These are phyloP conservation scores for Limnodromus scolopaceus DNA, from an alignment of 2,797 vertebrate genomes.

Conservation along the genomic window DNA sequence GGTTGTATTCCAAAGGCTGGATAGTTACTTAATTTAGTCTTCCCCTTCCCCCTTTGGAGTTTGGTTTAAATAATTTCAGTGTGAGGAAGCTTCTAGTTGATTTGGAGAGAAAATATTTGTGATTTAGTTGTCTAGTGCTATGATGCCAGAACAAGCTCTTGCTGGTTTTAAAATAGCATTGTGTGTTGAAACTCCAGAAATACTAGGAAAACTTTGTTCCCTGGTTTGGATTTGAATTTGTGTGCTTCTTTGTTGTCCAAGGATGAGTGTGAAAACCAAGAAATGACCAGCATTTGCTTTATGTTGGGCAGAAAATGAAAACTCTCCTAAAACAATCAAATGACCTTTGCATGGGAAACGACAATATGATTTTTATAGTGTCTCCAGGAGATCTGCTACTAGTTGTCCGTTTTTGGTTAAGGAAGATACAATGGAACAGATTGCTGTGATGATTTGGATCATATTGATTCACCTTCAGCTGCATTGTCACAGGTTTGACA, in stretches of 20 bases:
- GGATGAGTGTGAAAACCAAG: neutral
- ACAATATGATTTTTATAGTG: neutral
- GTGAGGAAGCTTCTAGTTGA: neutral
- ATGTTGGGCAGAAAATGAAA: neutral
- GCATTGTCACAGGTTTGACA: neutral
- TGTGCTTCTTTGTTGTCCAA: neutral
- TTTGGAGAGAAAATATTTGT: conserved; percentile 10
- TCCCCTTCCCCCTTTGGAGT: neutral
- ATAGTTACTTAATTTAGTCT: neutral
- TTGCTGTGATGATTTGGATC: neutral
- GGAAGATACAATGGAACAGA: neutral
- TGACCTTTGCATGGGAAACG: fast-evolving
- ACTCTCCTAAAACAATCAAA: neutral
- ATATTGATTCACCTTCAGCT: neutral
- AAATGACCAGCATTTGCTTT: neutral
- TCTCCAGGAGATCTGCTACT: neutral
- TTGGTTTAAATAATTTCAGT: neutral
- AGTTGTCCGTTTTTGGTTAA: neutral
- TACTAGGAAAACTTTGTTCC: neutral
- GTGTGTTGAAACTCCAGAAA: neutral
- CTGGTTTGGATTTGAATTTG: neutral
- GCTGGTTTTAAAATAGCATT: neutral
- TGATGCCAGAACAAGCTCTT: neutral
- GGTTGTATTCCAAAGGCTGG: neutral
- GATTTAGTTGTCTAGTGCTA: neutral